Conservation (phyloP, 2,113 vertebrate species). For the Rhodinocichla rosea region DNA sequence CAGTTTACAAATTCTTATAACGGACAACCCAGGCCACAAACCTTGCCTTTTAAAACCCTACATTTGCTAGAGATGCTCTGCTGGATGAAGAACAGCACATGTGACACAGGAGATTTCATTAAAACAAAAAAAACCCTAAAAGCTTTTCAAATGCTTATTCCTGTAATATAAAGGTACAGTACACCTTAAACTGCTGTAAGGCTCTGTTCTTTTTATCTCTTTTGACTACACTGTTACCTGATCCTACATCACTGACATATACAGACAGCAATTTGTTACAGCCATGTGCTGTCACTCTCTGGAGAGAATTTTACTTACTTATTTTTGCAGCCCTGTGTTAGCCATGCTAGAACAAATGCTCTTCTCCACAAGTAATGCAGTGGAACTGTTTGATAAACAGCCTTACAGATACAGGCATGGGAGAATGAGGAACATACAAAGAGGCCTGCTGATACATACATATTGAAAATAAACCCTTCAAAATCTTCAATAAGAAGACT, state of each 20-base stretch:
- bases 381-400: not conserved
- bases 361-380: not conserved
- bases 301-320: not conserved
- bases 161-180: not conserved
- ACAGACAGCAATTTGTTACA: not conserved
- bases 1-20: not conserved
- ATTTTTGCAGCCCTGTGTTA: not conserved
- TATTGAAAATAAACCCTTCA: not conserved
- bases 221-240: not conserved
- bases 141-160: not conserved
- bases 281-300: not conserved
- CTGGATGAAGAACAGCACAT: not conserved
- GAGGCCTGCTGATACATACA: not conserved
- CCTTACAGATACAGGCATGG: accelerated
- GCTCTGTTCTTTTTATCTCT: not conserved
- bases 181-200: not conserved
- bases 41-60: not conserved
- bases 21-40: not conserved
- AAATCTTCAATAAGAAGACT: not conserved
- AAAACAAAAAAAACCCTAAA: not conserved
- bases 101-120: not conserved
- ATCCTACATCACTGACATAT: not conserved
- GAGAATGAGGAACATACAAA: not conserved
- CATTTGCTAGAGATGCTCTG: not conserved
- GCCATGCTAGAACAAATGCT: not conserved